These are phyloP conservation scores for Planococcus citri DNA, from an alignment of 1,140 invertebrate genomes.

Conservation along the genomic window DNA sequence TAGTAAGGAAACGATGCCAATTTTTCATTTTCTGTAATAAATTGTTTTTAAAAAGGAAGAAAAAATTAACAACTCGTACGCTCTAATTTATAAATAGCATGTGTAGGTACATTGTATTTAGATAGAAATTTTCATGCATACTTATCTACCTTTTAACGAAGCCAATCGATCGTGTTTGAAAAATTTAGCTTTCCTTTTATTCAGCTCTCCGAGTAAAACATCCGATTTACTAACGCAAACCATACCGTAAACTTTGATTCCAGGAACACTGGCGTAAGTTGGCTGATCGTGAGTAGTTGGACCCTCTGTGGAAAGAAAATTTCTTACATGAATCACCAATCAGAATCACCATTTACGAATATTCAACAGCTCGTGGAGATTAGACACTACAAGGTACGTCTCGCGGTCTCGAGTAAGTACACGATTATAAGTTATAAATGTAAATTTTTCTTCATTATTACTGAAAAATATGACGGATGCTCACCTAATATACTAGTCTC, in stretches of 20 bases:
- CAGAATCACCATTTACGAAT: too few relatives aligned
- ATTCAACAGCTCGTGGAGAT: too few relatives aligned
- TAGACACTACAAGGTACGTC: too few relatives aligned
- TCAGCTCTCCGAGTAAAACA: background rate
- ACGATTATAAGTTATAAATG: too few relatives aligned
- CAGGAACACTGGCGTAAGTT: slow-evolving; percentile 81
- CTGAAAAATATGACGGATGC: background rate
- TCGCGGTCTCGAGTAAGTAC: too few relatives aligned
- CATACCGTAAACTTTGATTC: slow-evolving; percentile 85
- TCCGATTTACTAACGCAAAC: slow-evolving; percentile 52
- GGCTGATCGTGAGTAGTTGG: slow-evolving; percentile 88
- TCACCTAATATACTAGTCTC: slow-evolving; percentile 38
- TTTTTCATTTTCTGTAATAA: background rate
- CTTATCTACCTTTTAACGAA: background rate
- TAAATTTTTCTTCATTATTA: too few relatives aligned
- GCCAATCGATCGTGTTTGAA: background rate
- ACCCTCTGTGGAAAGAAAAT: slow-evolving; percentile 55
- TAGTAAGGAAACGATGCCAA: background rate
- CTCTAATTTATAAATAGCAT: too few relatives aligned
- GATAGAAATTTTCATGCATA: too few relatives aligned
- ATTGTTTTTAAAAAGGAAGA: too few relatives aligned
- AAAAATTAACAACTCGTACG: too few relatives aligned
- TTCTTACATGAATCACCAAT: background rate
- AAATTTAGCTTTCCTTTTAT: background rate
- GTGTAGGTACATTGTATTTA: too few relatives aligned